Percentiles rank a stretch among this genome's conserved stretches.
These are phyloP conservation scores for Calliopum simillimum DNA, from an alignment of 2,888 invertebrate genomes.

Conservation along the genomic window DNA sequence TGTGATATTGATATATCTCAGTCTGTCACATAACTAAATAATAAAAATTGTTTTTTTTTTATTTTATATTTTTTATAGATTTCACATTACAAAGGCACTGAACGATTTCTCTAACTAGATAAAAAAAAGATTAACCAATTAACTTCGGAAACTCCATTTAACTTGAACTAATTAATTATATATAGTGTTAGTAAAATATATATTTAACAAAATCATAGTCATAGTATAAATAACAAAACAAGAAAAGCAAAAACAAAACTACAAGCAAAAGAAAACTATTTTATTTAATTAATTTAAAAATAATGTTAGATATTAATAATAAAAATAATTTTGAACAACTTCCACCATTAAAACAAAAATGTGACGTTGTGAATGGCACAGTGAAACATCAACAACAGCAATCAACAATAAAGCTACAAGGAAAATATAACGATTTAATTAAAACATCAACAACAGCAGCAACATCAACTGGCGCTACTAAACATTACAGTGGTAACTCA, in stretches of 20 bases:
- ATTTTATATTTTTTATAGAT: conserved; percentile 24
- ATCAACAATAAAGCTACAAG: conserved; percentile 39
- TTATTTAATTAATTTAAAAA: conserved; percentile 44
- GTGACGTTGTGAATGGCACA: conserved; percentile 42
- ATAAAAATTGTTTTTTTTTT: not conserved
- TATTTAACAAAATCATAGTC: conserved; percentile 31
- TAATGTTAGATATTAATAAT: conserved; percentile 64
- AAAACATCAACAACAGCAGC: conserved; percentile 25
- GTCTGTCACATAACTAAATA: too few species aligned
- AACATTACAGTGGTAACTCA: conserved; percentile 1
- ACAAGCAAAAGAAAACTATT: conserved; percentile 39
- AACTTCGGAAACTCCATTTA: conserved; percentile 1
- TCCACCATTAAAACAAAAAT: conserved; percentile 57
- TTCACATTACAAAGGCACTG: conserved; percentile 25
- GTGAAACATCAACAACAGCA: conserved; percentile 35
- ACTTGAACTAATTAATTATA: conserved; percentile 18
- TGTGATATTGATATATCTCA: too few species aligned
- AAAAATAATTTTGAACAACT: conserved; percentile 61
- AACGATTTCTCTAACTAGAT: conserved; percentile 27
- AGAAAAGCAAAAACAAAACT: conserved; percentile 39
- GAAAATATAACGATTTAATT: conserved; percentile 32
- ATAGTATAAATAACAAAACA: conserved; percentile 33
- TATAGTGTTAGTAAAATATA: conserved; percentile 26
- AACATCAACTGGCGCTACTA: conserved; percentile 13
- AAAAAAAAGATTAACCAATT: conserved; percentile 33